Percentiles rank a stretch among this genome's conserved stretches.
Evolutionary conservation across 1,140 invertebrate genomes (phyloP).

Genomic region (Phthorimaea operculella): DNA sequence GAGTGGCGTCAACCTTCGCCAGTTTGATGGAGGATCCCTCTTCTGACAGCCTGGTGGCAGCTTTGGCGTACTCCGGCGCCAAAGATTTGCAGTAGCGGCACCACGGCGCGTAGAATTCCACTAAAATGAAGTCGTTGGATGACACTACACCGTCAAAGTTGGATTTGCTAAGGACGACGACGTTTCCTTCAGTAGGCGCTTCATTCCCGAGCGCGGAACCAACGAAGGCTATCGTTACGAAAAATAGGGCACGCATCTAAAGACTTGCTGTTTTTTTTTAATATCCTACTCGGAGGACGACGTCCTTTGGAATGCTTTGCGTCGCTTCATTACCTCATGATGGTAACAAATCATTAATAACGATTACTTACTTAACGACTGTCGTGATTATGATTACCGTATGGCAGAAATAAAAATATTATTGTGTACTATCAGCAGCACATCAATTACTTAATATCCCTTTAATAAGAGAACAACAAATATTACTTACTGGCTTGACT

Average conservation of each 20-base stretch:
- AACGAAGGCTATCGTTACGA: slow-evolving; percentile 56
- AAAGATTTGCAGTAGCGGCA: slow-evolving; percentile 99
- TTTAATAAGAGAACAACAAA: too few relatives aligned
- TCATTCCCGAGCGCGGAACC: slow-evolving; percentile 67
- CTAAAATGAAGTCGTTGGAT: slow-evolving; percentile 84
- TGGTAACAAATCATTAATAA: too few relatives aligned
- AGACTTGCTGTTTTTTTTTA: slow-evolving; percentile 18
- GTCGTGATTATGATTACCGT: too few relatives aligned
- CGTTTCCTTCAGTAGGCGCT: slow-evolving; percentile 86
- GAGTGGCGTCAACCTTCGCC: slow-evolving; percentile 97
- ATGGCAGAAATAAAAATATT: too few relatives aligned
- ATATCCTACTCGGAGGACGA: slow-evolving; percentile 46
- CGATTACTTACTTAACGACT: too few relatives aligned
- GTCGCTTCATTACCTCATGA: too few relatives aligned
- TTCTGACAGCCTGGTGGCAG: slow-evolving; percentile 84
- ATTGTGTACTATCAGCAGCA: too few relatives aligned
- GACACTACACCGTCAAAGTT: slow-evolving; percentile 86
- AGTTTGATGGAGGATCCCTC: slow-evolving; percentile 87
- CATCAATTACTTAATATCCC: too few relatives aligned
- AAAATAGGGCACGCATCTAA: slow-evolving; percentile 53
- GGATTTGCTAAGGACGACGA: slow-evolving; percentile 87
- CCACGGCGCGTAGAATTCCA: slow-evolving; percentile 99
- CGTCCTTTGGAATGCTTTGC: slow-evolving; percentile 54
- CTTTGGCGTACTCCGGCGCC: slow-evolving; percentile 96
- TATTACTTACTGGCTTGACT: too few relatives aligned